Base-by-base conservation (phyloP, 2,113 vertebrate genomes). In the Sarotherodon lohbergeri region DNA sequence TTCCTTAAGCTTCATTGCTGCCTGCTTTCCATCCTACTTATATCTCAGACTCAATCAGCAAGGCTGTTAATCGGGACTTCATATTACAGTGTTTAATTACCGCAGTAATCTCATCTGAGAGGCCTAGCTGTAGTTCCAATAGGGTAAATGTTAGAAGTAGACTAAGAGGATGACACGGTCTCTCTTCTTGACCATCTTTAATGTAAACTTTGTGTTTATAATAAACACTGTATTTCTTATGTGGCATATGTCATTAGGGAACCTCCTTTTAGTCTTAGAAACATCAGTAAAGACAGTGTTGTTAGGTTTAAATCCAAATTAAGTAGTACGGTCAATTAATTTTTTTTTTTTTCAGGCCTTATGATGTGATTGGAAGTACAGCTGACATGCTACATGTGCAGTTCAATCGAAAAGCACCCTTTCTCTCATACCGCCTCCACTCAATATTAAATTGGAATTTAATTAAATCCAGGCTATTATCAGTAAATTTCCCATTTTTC, bases 61-160 rank as follows among this genome's bases (percentile, higher is more conserved):
- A 79, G 81, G 61, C 43, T 87, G 54, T 90, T 92, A 93, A 92
- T 92, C 66, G 27, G 76, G 80, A 85, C 87, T 90, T 88, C 83
- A 80, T 57, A 85, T 81, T 68, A 73, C 87, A 86, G 39, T 88
- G 91, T 91, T 89, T 93, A 93, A 94, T 94, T 93, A 91, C 90
- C 59, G 39, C 87, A 80, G 85, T 95, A 92, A 94, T 94, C 83
- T 92, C 86, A 90, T 92, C 89, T 79, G 88, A 93, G 85, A 86
- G 50, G 57, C 52, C 11, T 76, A 91, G 87, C 88, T 63, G 17
- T 71, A 50, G 82, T 86, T 87, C 68, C 86, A 73, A 17, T 39
- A 41, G 84, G 84, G 55, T 89, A 91, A 93, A 88, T 80, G 41
- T 46, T 59, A 36, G 61, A 39, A 82, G 34, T 59, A 86, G 41